Base-by-base conservation (phyloP, 2,888 invertebrate genomes). In the Xylota sylvarum region DNA sequence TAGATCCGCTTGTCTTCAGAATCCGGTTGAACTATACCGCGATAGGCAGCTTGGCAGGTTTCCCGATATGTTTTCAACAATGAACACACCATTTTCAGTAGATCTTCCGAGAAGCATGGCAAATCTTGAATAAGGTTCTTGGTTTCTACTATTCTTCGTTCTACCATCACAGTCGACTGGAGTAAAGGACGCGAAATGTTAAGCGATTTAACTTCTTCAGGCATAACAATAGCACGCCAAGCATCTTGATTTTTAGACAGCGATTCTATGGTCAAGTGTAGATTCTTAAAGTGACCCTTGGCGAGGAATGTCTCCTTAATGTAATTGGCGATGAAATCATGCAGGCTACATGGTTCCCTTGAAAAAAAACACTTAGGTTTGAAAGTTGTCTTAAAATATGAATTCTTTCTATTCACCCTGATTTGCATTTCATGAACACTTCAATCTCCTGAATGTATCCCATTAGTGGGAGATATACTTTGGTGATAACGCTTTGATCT, bases 371-470 rank as follows among this genome's bases (percentile, higher is more conserved):
- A 17, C 3, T 10, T n/a, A 32, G 0, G 0, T 4, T 60, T 76
- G 2, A 27, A 14, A 2, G 3, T 9, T 14, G 17, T 7, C 19
- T 17, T 7, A 67, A 12, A 79, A 17, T 48, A 48, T 30, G 82
- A 74, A 72, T 67, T 84, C 70, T 37, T 46, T 23, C 35, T 48
- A 43, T 91, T 91, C 90, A 95, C 95, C 94, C 94, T 27, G 94
- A 92, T 89, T 94, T 91, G 82, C 94, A 92, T 89, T 92, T 94
- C 90, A 95, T 93, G 55, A 94, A 94, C 88, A 93, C 93, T 92
- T 98, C 98, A 87, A 98, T 96, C 92, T 98, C 97, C 73, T 95
- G 95, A 87, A 97, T 96, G 89, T 98, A 97, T 81, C 95, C 94
- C 93, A 96, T 96, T 80, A 98, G 93, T 2, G 97, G 96, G 56